Conservation (phyloP, 2,888 invertebrate species). For the Drosophila percnosoma region DNA sequence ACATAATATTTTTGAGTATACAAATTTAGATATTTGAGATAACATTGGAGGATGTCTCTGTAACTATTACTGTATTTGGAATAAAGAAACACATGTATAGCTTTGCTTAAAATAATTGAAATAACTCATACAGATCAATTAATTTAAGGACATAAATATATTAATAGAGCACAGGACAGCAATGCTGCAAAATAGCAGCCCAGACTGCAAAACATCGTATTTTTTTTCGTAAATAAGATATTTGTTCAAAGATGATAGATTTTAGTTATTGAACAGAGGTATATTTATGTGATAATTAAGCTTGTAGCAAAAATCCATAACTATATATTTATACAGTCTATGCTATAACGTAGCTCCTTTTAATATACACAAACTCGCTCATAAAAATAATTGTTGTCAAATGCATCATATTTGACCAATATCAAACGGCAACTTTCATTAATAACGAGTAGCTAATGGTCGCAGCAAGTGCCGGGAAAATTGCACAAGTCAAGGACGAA, state of each 20-base stretch:
- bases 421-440: neutral
- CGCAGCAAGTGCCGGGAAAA: conserved; percentile 43
- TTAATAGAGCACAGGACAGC: neutral
- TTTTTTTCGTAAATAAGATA: neutral
- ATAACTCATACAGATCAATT: neutral
- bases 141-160: neutral
- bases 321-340: neutral
- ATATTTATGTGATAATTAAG: neutral
- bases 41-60: neutral
- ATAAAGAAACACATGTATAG: neutral
- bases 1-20: neutral
- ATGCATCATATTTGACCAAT: neutral
- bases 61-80: neutral
- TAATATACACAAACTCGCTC: neutral
- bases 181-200: neutral
- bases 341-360: neutral
- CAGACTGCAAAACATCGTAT: neutral
- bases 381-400: neutral
- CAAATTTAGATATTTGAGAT: neutral
- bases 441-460: conserved; percentile 11
- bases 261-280: neutral
- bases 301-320: neutral
- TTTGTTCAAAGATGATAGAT: neutral
- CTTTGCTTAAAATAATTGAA: neutral
- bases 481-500: conserved; percentile 68